A percentile compares a stretch with the other conserved stretches of the same genome.
Evolutionary conservation across 2,888 invertebrate genomes (phyloP).

Genomic region (Melinaea menophilus): DNA sequence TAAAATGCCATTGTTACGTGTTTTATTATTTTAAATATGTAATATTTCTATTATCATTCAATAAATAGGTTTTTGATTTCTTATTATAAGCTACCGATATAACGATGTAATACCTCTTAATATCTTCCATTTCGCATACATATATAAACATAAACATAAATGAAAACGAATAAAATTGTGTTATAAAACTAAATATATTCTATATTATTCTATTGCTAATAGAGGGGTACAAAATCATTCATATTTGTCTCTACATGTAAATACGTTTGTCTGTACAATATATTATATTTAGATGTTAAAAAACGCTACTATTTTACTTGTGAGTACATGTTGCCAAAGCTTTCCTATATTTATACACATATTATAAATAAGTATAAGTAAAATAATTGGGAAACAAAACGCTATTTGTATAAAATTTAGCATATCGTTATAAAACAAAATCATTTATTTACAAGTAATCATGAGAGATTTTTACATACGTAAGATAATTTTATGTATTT

Average conservation of each 20-base stretch:
- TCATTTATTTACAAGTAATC: constrained; percentile 5
- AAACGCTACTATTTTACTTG: constrained; percentile 3
- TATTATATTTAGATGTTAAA: neutral
- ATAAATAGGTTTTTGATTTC: neutral
- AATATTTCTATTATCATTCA: neutral
- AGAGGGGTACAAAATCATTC: constrained; percentile 8
- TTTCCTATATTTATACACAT: constrained; percentile 30
- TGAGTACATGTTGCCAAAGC: constrained; percentile 43
- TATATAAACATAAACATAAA: neutral
- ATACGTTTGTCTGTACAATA: neutral
- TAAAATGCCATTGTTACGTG: too few relatives aligned
- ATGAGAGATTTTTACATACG: neutral
- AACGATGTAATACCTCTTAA: neutral
- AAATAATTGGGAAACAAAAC: constrained; percentile 72
- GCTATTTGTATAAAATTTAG: constrained; percentile 69
- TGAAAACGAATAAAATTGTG: neutral
- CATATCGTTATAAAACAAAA: constrained; percentile 51
- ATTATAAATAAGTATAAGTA: constrained; percentile 15
- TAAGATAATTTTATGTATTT: neutral
- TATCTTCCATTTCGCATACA: neutral
- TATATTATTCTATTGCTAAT: neutral
- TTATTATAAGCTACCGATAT: neutral
- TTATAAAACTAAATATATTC: neutral
- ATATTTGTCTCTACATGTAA: neutral
- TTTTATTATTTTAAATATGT: too few relatives aligned